phyloP scores from a whole-genome alignment of 2,113 vertebrate genomes.

The Ailuropoda melanoleuca region DNA sequence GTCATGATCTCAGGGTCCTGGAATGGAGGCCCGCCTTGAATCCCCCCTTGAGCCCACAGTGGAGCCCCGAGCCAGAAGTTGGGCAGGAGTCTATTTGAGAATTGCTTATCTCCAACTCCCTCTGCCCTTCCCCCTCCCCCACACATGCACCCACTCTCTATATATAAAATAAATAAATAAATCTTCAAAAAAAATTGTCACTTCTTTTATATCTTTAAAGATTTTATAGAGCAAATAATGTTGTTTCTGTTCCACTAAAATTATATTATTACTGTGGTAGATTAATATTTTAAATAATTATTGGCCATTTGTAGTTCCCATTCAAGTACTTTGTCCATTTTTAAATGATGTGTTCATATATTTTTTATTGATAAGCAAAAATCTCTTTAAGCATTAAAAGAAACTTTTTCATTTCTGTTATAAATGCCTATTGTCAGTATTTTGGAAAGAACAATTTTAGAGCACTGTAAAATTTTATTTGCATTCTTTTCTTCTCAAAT shows the following conservation, averaged over 20 bases:
- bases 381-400: background rate
- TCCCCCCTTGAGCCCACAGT: background rate
- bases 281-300: background rate
- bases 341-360: background rate
- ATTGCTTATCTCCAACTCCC: background rate
- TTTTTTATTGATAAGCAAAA: background rate
- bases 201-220: background rate
- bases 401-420: background rate
- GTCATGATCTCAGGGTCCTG: background rate
- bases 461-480: background rate
- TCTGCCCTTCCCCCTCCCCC: background rate
- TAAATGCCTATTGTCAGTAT: background rate
- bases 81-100: background rate
- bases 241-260: background rate
- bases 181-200: background rate
- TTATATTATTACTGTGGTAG: background rate
- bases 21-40: background rate
- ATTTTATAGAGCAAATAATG: background rate
- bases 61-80: background rate
- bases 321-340: background rate
- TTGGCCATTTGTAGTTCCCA: background rate
- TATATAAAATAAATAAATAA: background rate
- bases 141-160: background rate
- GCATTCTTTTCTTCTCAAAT: background rate
- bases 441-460: background rate